Conservation (phyloP, 2,797 vertebrate genomes). For the Mergus octosetaceus region DNA sequence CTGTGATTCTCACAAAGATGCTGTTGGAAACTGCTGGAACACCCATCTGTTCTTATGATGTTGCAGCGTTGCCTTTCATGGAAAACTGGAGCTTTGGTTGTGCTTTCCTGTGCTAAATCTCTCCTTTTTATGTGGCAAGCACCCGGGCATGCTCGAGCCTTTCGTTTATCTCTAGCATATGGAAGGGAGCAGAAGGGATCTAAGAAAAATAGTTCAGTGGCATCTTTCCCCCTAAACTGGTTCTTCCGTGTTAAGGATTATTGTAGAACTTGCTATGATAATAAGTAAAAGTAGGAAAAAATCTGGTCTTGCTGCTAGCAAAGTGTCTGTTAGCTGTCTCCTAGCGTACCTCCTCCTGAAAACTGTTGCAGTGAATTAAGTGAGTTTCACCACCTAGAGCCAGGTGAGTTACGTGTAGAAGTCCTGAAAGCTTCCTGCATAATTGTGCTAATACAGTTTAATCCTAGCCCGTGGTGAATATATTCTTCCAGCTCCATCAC, state of each 20-base stretch:
- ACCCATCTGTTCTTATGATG: not conserved
- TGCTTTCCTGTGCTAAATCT: not conserved
- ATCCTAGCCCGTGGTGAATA: not conserved
- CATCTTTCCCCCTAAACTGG: not conserved
- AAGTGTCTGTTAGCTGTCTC: not conserved
- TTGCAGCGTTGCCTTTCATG: not conserved
- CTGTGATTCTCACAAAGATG: not conserved
- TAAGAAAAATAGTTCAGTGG: not conserved
- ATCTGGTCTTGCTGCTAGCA: not conserved
- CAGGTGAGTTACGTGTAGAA: not conserved
- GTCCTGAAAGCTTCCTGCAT: not conserved
- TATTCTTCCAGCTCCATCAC: not conserved
- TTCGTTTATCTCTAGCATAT: not conserved
- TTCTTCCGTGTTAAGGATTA: not conserved
- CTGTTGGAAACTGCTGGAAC: not conserved
- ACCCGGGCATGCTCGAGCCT: not conserved
- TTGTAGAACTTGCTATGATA: constrained; percentile 10
- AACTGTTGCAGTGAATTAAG: not conserved
- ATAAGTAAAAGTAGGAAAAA: not conserved
- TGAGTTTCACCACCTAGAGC: not conserved
- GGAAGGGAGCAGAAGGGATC: not conserved
- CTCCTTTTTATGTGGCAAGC: not conserved
- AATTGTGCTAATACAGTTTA: not conserved
- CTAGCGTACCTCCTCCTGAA: not conserved
- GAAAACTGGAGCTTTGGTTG: not conserved